Evolutionary conservation across 2,113 vertebrate species (phyloP), one percentile per base, ranked within the genome.

Genomic region (Xerus inauris): DNA sequence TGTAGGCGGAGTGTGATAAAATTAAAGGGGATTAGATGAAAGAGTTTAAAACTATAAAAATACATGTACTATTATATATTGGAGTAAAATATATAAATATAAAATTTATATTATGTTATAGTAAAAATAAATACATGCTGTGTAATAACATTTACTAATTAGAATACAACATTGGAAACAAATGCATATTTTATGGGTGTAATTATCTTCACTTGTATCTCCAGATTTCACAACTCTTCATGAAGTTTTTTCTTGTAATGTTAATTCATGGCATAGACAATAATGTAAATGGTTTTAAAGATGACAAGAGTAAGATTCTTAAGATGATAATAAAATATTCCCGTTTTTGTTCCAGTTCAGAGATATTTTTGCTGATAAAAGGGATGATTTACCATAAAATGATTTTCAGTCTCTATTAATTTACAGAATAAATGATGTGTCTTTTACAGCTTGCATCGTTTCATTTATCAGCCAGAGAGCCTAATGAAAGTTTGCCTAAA

Each of bases 401-500:
- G 67, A 97, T 97, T 98, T 98, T 97, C 88, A 92, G 30, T 94
- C 67, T 30, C 93, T 97, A 79, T 95, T 98, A 98, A 98, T 98
- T 98, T 98, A 84, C 96, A 95, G 97, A 97, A 96, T 69, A 98
- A 98, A 96, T 97, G 94, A 96, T 96, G 67, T 72, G 76, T 87
- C 95, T 97, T 92, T 98, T 96, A 97, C 5, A 94, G 87, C 94
- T 97, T 96, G 28, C 82, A 96, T 97, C 86, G 97, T 97, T 98
- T 97, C 80, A 95, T 97, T 98, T 87, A 97, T 98, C 90, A 97
- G 49, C 38, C 62, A 62, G 67, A 90, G 67, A 80, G 81, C 82
- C 86, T 97, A 97, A 98, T 97, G 97, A 97, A 98, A 98, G 75
- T 98, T 98, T 80, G 7, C 89, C 94, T 97, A 96, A 97, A 95